Percentiles rank a stretch among this genome's conserved stretches.
phyloP scores from a whole-genome alignment of 2,797 vertebrate species.

The Gymnothorax reevesii region DNA sequence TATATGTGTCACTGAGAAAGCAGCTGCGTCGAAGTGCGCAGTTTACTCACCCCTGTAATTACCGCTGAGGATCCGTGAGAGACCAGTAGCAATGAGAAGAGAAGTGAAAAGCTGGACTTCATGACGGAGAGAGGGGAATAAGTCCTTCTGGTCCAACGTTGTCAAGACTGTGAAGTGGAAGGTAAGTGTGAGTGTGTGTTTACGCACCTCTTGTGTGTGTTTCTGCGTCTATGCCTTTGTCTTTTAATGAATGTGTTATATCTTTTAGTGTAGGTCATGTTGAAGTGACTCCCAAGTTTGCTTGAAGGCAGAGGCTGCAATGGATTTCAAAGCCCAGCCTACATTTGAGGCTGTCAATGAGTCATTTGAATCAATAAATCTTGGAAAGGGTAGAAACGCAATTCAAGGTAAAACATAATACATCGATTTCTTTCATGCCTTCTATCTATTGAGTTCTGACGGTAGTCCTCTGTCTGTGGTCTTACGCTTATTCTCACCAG shows the following conservation, averaged over 20 bases:
- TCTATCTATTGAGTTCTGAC: background rate
- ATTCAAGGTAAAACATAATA: conserved; percentile 49
- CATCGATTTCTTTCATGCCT: background rate
- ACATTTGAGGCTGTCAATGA: conserved; percentile 66
- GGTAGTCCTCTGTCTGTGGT: background rate
- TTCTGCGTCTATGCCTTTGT: conserved; percentile 7
- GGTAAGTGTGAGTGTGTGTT: conserved; percentile 16
- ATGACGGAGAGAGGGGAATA: conserved; percentile 53
- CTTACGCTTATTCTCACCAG: background rate
- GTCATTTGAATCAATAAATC: conserved; percentile 58
- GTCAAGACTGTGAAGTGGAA: conserved; percentile 34
- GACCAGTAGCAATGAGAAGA: conserved; percentile 64
- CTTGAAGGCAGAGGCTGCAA: conserved; percentile 39
- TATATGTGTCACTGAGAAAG: background rate
- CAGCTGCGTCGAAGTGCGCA: background rate
- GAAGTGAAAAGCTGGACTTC: conserved; percentile 58
- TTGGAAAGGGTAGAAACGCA: conserved; percentile 33
- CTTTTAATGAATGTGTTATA: conserved; percentile 39
- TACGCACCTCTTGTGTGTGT: background rate
- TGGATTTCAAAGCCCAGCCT: conserved; percentile 67
- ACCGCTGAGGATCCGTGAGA: conserved; percentile 66
- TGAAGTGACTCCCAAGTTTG: conserved; percentile 57
- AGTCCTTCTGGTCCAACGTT: conserved; percentile 39
- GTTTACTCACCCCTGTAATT: conserved; percentile 77
- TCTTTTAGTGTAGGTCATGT: conserved; percentile 28